These are phyloP conservation scores for Anoura caudifer DNA, from an alignment of 2,113 vertebrate species.

Conservation along the genomic window DNA sequence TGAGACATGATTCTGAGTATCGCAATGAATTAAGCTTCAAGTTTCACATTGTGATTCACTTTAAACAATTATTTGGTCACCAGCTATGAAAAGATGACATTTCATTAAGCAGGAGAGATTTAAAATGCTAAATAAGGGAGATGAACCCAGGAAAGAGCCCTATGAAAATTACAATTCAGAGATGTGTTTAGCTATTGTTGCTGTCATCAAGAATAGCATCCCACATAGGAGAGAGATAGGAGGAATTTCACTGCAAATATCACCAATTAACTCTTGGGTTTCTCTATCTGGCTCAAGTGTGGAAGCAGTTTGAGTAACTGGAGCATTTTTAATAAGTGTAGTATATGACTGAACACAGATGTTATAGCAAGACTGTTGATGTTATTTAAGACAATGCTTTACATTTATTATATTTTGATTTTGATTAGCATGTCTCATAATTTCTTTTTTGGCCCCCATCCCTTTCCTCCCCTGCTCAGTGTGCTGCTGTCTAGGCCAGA, in stretches of 20 bases:
- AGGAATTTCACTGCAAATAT: neutral
- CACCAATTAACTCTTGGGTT: neutral
- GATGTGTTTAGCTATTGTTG: neutral
- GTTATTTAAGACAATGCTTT: slow-evolving; percentile 24
- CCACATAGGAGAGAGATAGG: neutral
- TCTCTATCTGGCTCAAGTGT: neutral
- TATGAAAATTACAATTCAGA: neutral
- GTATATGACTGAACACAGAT: neutral
- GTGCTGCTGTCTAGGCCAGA: neutral
- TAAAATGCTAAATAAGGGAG: slow-evolving; percentile 17
- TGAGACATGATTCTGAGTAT: slow-evolving; percentile 17
- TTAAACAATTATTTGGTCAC: slow-evolving; percentile 63
- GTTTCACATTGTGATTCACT: slow-evolving; percentile 36
- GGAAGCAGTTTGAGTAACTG: neutral
- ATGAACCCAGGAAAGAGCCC: slow-evolving; percentile 5
- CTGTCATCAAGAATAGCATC: neutral
- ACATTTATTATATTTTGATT: slow-evolving; percentile 26
- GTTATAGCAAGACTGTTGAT: neutral
- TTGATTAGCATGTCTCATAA: slow-evolving; percentile 16
- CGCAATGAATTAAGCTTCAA: slow-evolving; percentile 44
- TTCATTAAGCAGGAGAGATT: slow-evolving; percentile 60
- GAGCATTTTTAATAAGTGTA: slow-evolving; percentile 5
- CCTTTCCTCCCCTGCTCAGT: slow-evolving; percentile 15
- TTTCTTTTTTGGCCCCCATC: neutral
- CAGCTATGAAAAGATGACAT: slow-evolving; percentile 66